Base-by-base conservation (phyloP, 1,140 invertebrate species). In the Tetraneura akinire region DNA sequence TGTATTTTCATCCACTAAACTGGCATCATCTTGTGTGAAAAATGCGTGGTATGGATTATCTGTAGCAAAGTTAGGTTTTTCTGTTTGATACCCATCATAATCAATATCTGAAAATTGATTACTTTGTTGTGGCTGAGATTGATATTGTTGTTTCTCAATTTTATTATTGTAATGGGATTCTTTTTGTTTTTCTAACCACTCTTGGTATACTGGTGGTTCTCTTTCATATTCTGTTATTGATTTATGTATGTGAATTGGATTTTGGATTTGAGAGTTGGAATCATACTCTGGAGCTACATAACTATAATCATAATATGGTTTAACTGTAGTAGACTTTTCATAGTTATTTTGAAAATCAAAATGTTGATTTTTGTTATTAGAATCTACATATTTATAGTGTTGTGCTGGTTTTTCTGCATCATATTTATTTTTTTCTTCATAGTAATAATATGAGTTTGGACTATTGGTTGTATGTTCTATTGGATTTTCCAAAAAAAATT, bases 1-100 rank as follows among this genome's bases (percentile, higher is more conserved):
- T 3, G 91, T 92, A 13, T 91, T 91, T 81, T 93, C 91, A 81
- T 93, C 92, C 51, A 92, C 86, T 42, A 91, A 87, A 49, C 87
- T 87, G 81, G 91, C 90, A 62, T 92, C 91, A 80, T 91, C 91
- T 83, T 91, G 90, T 0, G 91, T 92, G 83, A 91, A 92, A 82
- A 90, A 92, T 1, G 88, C 88, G 81, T 90, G 87, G 73, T 90
- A 89, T 6, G 91, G 90, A 83, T 90, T 91, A 51, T 83, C 82
- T n/a, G 83, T 84, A 64, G 68, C 53, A 26, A 76, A 29, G 6
- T 26, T 81, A 6, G 62, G n/a, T 62, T 57, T 57, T 55, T 78
- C 74, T n/a, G 74, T 78, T 45, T 62, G 74, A 55, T 74, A 57
- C 16, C 2, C 51, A 47, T 78, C 51, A 47, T 78, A 78, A 18